Percentiles rank a stretch among this genome's conserved stretches.
Evolutionary conservation across 2,113 vertebrate species (phyloP).

Genomic region (Bostrychus sinensis): DNA sequence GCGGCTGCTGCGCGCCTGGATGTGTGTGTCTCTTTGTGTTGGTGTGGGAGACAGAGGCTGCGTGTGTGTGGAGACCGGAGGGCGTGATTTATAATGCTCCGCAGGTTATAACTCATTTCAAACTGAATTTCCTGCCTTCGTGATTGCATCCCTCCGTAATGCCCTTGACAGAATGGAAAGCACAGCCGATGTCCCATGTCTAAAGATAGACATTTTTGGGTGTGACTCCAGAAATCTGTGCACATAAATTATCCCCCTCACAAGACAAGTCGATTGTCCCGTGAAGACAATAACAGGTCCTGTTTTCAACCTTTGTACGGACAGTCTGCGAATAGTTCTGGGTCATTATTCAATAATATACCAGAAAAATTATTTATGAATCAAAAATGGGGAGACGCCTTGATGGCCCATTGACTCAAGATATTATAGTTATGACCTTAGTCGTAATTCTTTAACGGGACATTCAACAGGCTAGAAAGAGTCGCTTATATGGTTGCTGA

Average conservation of each 20-base stretch:
- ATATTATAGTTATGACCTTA: conserved; percentile 11
- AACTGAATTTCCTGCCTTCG: conserved; percentile 69
- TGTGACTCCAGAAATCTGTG: conserved; percentile 54
- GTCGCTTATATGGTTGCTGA: too few species aligned
- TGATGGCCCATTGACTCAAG: conserved; percentile 28
- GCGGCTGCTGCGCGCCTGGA: conserved; percentile 32
- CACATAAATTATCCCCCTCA: conserved; percentile 68
- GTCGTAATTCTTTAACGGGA: conserved; percentile 18
- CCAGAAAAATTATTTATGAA: conserved; percentile 49
- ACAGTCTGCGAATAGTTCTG: conserved; percentile 41
- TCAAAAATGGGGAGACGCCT: conserved; percentile 32
- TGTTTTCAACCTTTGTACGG: conserved; percentile 37
- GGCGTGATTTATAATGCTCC: conserved; percentile 66
- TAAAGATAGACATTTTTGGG: conserved; percentile 68
- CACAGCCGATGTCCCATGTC: conserved; percentile 68
- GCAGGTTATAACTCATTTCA: conserved; percentile 74
- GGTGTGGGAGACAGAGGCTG: conserved; percentile 19
- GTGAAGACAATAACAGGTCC: conserved; percentile 47
- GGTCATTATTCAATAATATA: conserved; percentile 31
- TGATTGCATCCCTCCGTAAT: conserved; percentile 68
- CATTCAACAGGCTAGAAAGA: conserved; percentile 9
- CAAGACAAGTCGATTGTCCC: conserved; percentile 46
- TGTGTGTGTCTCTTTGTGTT: conserved; percentile 28
- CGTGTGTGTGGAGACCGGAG: conserved; percentile 54
- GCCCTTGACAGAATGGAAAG: conserved; percentile 75